phyloP scores from a whole-genome alignment of 2,888 invertebrate species.

The Phorcus lineatus region DNA sequence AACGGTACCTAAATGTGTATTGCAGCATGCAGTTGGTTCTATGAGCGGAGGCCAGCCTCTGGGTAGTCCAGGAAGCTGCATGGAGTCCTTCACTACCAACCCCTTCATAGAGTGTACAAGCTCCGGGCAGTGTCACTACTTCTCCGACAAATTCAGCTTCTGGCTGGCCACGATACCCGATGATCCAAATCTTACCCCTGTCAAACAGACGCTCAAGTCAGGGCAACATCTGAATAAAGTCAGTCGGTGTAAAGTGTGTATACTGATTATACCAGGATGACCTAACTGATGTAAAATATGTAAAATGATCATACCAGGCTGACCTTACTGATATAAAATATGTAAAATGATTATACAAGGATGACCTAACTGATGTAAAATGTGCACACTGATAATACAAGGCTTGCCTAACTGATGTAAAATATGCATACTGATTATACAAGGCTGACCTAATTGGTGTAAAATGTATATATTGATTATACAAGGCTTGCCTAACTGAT shows the following conservation, averaged over 20 bases:
- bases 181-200: background rate
- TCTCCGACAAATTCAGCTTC: conserved; percentile 94
- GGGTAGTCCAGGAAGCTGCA: conserved; percentile 54
- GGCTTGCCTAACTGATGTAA: too few species aligned
- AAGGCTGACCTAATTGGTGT: too few species aligned
- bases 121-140: conserved; percentile 63
- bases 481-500: too few species aligned
- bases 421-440: too few species aligned
- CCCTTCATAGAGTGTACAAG: conserved; percentile 73
- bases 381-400: too few species aligned
- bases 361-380: too few species aligned
- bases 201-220: conserved; percentile 38
- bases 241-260: conserved; percentile 44
- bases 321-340: background rate
- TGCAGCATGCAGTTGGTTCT: conserved; percentile 51
- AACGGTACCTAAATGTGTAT: conserved; percentile 6
- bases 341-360: too few species aligned
- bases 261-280: conserved; percentile 15
- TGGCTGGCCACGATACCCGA: conserved; percentile 91
- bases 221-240: conserved; percentile 30
- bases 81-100: conserved; percentile 71
- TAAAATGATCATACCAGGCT: background rate
- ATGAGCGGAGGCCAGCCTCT: conserved; percentile 59
- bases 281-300: conserved; percentile 42
- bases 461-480: too few species aligned